A percentile compares a stretch with the other conserved stretches of the same genome.
These are phyloP conservation scores for Haemorhous mexicanus DNA, from an alignment of 2,113 vertebrate species.

Conservation along the genomic window DNA sequence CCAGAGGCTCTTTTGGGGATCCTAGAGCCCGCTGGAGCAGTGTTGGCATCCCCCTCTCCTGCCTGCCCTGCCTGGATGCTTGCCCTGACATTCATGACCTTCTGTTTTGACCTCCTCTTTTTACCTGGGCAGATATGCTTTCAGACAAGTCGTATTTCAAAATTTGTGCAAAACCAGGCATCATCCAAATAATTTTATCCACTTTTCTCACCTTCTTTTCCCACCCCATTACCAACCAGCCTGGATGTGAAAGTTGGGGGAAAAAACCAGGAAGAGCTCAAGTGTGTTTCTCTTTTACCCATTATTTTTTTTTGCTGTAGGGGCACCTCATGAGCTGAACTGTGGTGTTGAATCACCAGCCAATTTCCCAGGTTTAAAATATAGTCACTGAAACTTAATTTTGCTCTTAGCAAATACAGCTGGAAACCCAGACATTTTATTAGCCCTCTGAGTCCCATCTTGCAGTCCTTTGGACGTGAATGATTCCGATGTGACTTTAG, in stretches of 20 bases:
- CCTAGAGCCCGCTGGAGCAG: neutral
- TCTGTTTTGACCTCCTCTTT: neutral
- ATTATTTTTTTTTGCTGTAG: neutral
- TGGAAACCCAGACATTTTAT: neutral
- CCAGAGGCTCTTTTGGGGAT: neutral
- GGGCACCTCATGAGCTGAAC: neutral
- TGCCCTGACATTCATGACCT: neutral
- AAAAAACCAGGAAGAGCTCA: neutral
- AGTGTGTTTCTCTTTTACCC: neutral
- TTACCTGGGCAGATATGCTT: rapidly evolving
- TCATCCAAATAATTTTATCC: neutral
- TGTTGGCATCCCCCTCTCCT: neutral
- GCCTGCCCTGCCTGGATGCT: neutral
- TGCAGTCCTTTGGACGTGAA: neutral
- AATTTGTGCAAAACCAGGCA: neutral
- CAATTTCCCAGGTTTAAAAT: neutral
- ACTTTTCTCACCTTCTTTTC: neutral
- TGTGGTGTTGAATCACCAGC: neutral
- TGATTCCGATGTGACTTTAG: neutral
- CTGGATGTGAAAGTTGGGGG: neutral
- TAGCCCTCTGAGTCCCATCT: neutral
- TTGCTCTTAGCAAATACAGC: neutral
- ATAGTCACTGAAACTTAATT: neutral
- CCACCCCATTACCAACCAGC: neutral
- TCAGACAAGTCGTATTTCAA: rapidly evolving